A percentile compares a stretch with the other conserved stretches of the same genome.
Evolutionary conservation across 2,888 invertebrate genomes (phyloP).

Genomic region (Sicus ferrugineus): DNA sequence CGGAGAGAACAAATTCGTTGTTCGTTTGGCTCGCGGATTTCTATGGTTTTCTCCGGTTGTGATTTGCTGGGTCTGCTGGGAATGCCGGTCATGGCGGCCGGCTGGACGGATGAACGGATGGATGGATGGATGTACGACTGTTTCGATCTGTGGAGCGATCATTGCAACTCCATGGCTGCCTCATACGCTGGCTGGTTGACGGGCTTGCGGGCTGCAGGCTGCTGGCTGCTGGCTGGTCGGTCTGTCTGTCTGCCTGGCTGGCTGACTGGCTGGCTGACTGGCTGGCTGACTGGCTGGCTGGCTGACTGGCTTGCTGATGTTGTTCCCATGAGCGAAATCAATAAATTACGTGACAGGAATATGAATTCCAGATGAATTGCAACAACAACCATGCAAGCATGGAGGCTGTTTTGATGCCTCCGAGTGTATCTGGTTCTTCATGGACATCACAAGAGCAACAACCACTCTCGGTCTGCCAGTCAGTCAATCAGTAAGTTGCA

Average conservation of each 20-base stretch:
- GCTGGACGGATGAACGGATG: slow-evolving; percentile 32
- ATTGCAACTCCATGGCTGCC: slow-evolving; percentile 2
- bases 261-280: slow-evolving; percentile 8
- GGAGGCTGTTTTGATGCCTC: too few species aligned
- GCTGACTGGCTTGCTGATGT: slow-evolving; percentile 40
- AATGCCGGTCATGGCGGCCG: slow-evolving; percentile 15
- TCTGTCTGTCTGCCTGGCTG: too few species aligned
- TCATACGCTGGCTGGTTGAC: slow-evolving; percentile 7
- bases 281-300: slow-evolving; percentile 33
- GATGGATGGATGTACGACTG: slow-evolving; percentile 49
- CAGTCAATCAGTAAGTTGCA: neutral
- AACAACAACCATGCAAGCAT: slow-evolving; percentile 21
- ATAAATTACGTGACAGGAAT: slow-evolving; percentile 65
- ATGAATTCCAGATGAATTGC: slow-evolving; percentile 42
- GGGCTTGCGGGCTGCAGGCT: slow-evolving; percentile 33
- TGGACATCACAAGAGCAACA: neutral
- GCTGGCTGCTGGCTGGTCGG: too few species aligned
- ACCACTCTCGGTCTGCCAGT: neutral
- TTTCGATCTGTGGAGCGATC: too few species aligned
- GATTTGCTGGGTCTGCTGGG: neutral
- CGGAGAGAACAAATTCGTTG: slow-evolving; percentile 21
- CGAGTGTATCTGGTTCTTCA: too few species aligned
- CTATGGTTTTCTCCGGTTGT: neutral
- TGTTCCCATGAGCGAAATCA: slow-evolving; percentile 63
- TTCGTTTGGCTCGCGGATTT: slow-evolving; percentile 17